Evolutionary conservation across 2,113 vertebrate species (phyloP), one percentile per base, ranked within the genome.

Genomic region (Pithys albifrons): DNA sequence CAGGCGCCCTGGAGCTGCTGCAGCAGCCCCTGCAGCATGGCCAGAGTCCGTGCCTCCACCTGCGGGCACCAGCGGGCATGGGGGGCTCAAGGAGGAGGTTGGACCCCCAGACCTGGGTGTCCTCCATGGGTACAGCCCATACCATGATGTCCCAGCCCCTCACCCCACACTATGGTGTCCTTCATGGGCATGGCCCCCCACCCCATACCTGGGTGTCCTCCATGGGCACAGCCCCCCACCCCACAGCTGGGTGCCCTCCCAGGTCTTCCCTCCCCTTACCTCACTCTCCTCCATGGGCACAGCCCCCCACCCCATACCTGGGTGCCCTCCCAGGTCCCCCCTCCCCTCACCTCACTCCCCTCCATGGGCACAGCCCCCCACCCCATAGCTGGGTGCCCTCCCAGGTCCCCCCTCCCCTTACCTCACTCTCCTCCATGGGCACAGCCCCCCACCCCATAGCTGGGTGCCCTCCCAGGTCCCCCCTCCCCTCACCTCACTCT

Each of bases 21-120:
- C 12, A 98, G 98, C 19, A 99, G 84, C 33, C 97, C 97, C 0
- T 90, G 98, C 29, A 98, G 97, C 99, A 99, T 98, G 85, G 97
- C 78, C 31, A 98, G 86, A 0, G 96, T 93, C 46, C 23, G 94
- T 6, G 85, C 93, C 91, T 98, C 98, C 7, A 98, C 96, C 97
- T 98, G 96, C 24, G 6, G 77, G 69, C 57, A 69, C 69, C 77
- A 46, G 83, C 1, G 19, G 35, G 15, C 58, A 61, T 25, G 0
- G 4, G 61, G 2, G 20, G 28, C 46, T 27, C 52, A 33, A 19
- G 33, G 31, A 29, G 57, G 57, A 33, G 24, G 46, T 29, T 7
- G 48, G 65, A 48, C 7, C 6, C 28, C 39, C 39, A 43, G 27
- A 31, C 37, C 17, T 16, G 19, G 35, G 25, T 49, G 39, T 12